These are phyloP conservation scores for Panthera uncia DNA, from an alignment of 2,113 vertebrate genomes.

Conservation along the genomic window DNA sequence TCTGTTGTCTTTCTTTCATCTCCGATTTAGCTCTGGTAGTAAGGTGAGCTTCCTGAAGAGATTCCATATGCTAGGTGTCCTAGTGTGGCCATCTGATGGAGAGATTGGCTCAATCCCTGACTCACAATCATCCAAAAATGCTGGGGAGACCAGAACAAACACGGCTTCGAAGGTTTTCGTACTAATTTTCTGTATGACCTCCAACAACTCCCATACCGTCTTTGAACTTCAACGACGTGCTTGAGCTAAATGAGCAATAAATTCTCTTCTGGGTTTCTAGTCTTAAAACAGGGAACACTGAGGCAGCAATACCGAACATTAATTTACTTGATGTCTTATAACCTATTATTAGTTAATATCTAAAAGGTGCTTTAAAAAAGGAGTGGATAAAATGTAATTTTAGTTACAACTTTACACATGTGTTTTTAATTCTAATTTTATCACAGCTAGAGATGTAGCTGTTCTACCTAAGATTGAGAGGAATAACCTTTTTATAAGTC, in stretches of 20 bases:
- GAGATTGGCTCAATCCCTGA: not conserved
- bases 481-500: not conserved
- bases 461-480: not conserved
- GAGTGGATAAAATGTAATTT: not conserved
- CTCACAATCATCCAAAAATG: not conserved
- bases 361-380: not conserved
- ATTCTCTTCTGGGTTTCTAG: not conserved
- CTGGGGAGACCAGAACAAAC: not conserved
- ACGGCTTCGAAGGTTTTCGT: not conserved
- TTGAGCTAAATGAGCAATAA: not conserved
- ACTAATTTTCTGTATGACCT: not conserved
- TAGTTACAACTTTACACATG: not conserved
- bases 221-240: not conserved
- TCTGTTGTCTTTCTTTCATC: not conserved
- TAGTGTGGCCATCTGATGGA: not conserved
- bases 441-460: not conserved
- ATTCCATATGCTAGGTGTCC: slow-evolving; percentile 14
- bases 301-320: not conserved
- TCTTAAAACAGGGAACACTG: not conserved
- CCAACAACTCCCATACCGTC: not conserved
- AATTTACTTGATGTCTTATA: not conserved
- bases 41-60: slow-evolving; percentile 50
- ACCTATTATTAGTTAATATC: not conserved
- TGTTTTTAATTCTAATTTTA: not conserved
- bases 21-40: slow-evolving; percentile 5